phyloP scores from a whole-genome alignment of 2,113 vertebrate species.

The Castor canadensis region DNA sequence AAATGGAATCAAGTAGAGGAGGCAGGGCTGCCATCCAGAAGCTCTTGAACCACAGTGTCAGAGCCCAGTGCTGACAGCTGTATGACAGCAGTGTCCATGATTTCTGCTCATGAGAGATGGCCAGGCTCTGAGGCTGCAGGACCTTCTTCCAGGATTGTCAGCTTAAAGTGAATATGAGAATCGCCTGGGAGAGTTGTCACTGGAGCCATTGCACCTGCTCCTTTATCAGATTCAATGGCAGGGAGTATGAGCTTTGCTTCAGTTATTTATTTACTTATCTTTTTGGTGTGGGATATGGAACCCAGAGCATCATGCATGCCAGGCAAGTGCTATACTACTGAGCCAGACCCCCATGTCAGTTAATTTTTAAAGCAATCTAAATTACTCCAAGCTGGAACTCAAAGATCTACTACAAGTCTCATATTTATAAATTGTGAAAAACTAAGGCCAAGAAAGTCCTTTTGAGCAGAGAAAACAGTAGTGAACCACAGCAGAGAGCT shows the following conservation, averaged over 20 bases:
- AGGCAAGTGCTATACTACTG: too few species aligned
- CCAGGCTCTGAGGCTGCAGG: not conserved
- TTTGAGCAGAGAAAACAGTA: not conserved
- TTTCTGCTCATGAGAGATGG: not conserved
- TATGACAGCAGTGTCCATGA: accelerated
- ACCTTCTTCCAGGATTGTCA: not conserved
- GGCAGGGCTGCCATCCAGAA: not conserved
- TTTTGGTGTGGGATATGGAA: not conserved
- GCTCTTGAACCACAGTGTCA: not conserved
- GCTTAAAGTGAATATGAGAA: not conserved
- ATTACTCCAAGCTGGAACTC: not conserved
- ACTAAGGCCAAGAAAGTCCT: not conserved
- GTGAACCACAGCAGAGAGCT: not conserved
- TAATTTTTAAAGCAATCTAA: not conserved
- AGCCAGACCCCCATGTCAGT: too few species aligned
- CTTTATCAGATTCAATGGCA: not conserved
- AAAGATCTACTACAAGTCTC: not conserved
- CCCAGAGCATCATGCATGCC: not conserved
- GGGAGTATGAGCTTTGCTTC: not conserved
- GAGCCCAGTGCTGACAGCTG: too few species aligned
- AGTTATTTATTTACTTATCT: not conserved
- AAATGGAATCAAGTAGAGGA: not conserved
- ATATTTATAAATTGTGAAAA: not conserved
- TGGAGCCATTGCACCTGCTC: too few species aligned
- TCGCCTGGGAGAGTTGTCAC: too few species aligned